phyloP scores from a whole-genome alignment of 2,797 vertebrate genomes.

The Heterohyrax brucei region DNA sequence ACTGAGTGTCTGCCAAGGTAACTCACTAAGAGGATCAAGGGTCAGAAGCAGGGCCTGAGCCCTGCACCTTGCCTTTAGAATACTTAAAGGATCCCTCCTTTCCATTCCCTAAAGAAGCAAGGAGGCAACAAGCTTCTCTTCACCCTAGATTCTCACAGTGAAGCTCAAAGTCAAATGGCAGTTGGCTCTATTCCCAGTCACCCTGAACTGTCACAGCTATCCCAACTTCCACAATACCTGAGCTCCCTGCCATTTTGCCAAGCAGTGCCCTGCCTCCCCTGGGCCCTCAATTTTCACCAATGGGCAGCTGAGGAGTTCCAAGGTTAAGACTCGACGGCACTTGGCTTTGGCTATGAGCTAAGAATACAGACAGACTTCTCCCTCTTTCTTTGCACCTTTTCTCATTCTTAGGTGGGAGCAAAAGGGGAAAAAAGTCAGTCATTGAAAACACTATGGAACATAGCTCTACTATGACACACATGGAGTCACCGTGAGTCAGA shows the following conservation, averaged over 20 bases:
- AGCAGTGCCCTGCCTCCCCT: neutral
- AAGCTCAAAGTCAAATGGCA: constrained; percentile 51
- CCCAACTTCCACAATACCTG: constrained; percentile 2
- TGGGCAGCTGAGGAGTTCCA: neutral
- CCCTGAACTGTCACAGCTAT: constrained; percentile 34
- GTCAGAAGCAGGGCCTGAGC: neutral
- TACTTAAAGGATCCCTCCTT: neutral
- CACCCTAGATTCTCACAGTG: neutral
- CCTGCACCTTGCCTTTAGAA: neutral
- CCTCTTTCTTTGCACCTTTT: neutral
- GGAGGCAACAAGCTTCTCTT: constrained; percentile 42
- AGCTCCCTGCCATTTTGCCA: neutral
- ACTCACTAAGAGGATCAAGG: constrained; percentile 33
- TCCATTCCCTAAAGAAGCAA: neutral
- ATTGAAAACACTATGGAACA: neutral
- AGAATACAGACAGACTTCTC: constrained; percentile 8
- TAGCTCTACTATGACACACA: neutral
- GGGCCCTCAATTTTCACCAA: neutral
- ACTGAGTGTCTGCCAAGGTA: constrained; percentile 23
- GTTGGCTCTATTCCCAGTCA: constrained; percentile 24
- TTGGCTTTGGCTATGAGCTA: too few species aligned
- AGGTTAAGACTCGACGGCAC: too few species aligned
- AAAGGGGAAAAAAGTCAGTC: constrained; percentile 36
- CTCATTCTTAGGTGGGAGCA: constrained; percentile 62
- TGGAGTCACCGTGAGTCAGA: neutral